Evolutionary conservation across 2,888 invertebrate genomes (phyloP).

Genomic region (Caenorhabditis sulstoni): DNA sequence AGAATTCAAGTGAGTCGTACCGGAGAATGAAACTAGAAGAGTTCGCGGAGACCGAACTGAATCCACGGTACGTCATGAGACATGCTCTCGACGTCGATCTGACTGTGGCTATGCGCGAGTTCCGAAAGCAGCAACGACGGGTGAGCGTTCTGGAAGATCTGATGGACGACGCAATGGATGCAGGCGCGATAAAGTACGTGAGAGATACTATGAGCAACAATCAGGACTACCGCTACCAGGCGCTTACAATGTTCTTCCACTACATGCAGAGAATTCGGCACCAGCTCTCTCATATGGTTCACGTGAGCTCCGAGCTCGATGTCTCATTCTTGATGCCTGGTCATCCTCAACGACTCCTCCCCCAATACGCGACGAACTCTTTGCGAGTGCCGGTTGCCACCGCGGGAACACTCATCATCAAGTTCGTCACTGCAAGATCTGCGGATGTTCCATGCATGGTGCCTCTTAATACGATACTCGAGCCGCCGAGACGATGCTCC

Average conservation of each 20-base stretch:
- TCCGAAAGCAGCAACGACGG: conserved; percentile 19
- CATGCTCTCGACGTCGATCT: conserved; percentile 47
- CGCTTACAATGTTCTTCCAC: conserved; percentile 31
- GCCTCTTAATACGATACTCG: not conserved
- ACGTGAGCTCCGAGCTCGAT: conserved; percentile 36
- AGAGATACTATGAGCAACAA: not conserved
- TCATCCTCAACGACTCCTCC: conserved; percentile 35
- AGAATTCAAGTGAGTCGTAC: conserved; percentile 11
- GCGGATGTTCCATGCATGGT: not conserved
- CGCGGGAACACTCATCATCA: not conserved
- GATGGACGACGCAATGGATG: conserved; percentile 34
- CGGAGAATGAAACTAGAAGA: conserved; percentile 21
- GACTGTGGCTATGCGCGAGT: conserved; percentile 5
- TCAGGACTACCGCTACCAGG: conserved; percentile 28
- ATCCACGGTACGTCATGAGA: conserved; percentile 36
- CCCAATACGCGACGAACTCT: conserved; percentile 25
- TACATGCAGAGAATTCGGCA: conserved; percentile 44
- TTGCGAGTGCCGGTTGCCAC: conserved; percentile 10
- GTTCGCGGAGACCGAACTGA: not conserved
- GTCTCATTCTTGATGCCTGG: conserved; percentile 17
- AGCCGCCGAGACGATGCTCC: conserved; percentile 6
- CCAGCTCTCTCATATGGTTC: conserved; percentile 35
- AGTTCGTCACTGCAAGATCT: not conserved
- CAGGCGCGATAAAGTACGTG: conserved; percentile 16
- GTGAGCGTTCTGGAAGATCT: conserved; percentile 31